Evolutionary conservation across 2,113 vertebrate species (phyloP).

Genomic region (Hyperoodon ampullatus): DNA sequence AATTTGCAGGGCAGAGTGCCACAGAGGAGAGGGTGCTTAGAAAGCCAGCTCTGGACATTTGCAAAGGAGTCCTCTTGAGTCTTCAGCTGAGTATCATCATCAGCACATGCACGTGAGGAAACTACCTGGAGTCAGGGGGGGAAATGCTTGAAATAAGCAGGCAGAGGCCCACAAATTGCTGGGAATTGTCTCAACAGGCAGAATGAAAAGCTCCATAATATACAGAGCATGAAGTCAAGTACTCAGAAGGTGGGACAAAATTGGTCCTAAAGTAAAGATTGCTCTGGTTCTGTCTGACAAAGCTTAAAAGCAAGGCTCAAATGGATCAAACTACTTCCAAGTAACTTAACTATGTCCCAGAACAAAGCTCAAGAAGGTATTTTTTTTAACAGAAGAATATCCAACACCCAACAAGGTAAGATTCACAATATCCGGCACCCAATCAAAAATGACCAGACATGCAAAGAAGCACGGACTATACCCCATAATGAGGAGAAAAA

Average conservation of each 20-base stretch:
- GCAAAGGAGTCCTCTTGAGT: neutral
- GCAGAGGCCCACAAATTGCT: neutral
- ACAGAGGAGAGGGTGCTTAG: neutral
- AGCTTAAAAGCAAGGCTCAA: neutral
- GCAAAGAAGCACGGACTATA: neutral
- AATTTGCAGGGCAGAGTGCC: neutral
- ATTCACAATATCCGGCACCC: neutral
- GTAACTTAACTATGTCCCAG: neutral
- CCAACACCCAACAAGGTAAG: neutral
- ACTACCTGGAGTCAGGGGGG: neutral
- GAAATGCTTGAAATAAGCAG: neutral
- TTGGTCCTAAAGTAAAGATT: neutral
- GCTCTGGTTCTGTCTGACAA: neutral
- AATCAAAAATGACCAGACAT: neutral
- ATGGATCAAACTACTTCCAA: neutral
- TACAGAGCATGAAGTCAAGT: rapidly evolving
- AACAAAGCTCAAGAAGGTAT: neutral
- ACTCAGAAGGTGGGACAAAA: neutral
- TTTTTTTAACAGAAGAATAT: neutral
- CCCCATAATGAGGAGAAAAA: neutral
- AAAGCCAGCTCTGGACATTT: neutral
- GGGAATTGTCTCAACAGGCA: neutral
- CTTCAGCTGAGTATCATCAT: neutral
- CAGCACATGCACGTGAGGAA: neutral
- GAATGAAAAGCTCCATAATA: neutral